Conservation (phyloP, 2,797 vertebrate genomes). For the Neoniphon sammara region DNA sequence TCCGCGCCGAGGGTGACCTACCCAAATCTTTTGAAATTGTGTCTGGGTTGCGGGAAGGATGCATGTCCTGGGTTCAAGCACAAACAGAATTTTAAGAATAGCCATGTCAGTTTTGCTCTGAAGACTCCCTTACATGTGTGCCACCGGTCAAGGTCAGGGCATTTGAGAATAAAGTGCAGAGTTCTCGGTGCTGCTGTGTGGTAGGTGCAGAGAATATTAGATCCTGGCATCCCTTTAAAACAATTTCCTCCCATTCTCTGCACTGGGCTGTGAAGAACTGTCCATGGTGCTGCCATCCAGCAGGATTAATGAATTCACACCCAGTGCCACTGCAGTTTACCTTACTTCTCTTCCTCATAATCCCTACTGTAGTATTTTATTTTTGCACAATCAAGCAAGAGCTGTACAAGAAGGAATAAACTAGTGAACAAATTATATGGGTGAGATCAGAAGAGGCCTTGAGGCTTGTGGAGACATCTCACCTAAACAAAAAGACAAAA, state of each 20-base stretch:
- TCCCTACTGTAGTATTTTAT: constrained; percentile 7
- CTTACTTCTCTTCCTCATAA: constrained; percentile 13
- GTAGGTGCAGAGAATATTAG: neutral
- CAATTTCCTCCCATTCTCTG: neutral
- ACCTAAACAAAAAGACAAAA: too few species aligned
- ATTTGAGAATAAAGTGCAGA: constrained; percentile 12
- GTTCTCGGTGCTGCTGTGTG: constrained; percentile 1
- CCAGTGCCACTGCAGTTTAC: constrained; percentile 31
- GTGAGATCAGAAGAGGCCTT: too few species aligned
- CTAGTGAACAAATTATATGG: too few species aligned
- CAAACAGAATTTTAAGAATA: constrained; percentile 41
- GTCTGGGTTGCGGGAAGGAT: constrained; percentile 35
- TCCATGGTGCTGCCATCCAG: constrained; percentile 40
- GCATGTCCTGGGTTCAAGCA: constrained; percentile 53
- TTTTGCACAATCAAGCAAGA: too few species aligned
- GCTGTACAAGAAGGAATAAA: too few species aligned
- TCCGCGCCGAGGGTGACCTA: constrained; percentile 61
- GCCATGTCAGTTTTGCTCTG: constrained; percentile 31
- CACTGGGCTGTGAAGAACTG: constrained; percentile 29
- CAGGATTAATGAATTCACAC: constrained; percentile 43
- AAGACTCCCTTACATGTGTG: constrained; percentile 16
- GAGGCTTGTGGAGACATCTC: too few species aligned
- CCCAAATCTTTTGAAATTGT: constrained; percentile 70
- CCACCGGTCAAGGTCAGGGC: constrained; percentile 6
- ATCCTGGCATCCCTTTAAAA: neutral